Evolutionary conservation across 1,140 invertebrate genomes (phyloP).

Genomic region (Leptopilina boulardi): DNA sequence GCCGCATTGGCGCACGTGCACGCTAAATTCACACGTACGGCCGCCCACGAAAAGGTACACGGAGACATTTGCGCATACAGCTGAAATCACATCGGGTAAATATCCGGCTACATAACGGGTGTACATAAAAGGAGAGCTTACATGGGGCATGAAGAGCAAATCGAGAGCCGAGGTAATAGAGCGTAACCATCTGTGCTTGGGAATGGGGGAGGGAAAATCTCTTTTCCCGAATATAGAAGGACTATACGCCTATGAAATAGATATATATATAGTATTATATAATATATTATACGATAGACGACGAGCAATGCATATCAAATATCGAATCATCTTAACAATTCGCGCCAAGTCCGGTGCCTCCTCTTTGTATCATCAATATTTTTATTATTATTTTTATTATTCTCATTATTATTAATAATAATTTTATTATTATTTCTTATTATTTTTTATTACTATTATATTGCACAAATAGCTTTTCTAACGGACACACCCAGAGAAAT

Average conservation of each 20-base stretch:
- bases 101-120: slow-evolving; percentile 23
- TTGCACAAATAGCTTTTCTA: no score
- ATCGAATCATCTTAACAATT: slow-evolving; percentile 23
- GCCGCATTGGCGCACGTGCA: slow-evolving; percentile 25
- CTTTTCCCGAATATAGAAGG: background rate
- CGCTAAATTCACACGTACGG: slow-evolving; percentile 17
- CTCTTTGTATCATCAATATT: no score
- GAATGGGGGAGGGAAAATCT: slow-evolving; percentile 18
- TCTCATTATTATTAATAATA: background rate
- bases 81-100: slow-evolving; percentile 33
- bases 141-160: slow-evolving; percentile 26
- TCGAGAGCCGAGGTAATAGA: slow-evolving; percentile 24
- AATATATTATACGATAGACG: background rate
- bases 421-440: no score
- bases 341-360: background rate
- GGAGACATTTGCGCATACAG: slow-evolving; percentile 29
- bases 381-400: background rate
- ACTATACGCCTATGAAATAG: slow-evolving; percentile 1
- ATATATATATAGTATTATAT: background rate
- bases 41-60: slow-evolving; percentile 29
- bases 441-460: no score
- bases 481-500: no score
- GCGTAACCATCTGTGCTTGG: slow-evolving; percentile 11
- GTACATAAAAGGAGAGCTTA: slow-evolving; percentile 32
- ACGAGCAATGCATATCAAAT: slow-evolving; percentile 8